These are phyloP conservation scores for Neodiprion pinetum DNA, from an alignment of 1,140 invertebrate species.

Conservation along the genomic window DNA sequence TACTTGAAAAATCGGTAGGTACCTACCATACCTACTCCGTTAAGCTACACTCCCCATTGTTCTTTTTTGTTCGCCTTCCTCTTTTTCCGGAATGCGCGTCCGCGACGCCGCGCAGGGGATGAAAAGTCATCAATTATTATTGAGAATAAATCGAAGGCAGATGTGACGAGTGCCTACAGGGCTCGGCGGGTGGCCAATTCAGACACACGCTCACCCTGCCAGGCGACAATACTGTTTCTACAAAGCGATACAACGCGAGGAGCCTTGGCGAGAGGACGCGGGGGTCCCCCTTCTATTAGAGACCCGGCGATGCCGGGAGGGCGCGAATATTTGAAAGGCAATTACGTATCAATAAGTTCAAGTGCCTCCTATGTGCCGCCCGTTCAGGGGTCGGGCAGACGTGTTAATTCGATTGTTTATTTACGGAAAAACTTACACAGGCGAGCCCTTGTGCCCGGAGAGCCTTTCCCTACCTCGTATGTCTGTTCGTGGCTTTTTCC, in stretches of 20 bases:
- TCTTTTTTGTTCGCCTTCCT: background rate
- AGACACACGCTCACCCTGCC: slow-evolving; percentile 36
- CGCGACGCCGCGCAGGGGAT: slow-evolving; percentile 17
- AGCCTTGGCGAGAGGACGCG: background rate
- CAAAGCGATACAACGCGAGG: slow-evolving; percentile 34
- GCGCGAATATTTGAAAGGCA: slow-evolving; percentile 7
- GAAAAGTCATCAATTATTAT: slow-evolving; percentile 59
- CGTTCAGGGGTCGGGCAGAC: background rate
- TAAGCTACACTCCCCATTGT: too few relatives aligned
- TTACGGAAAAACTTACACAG: background rate
- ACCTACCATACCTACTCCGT: too few relatives aligned
- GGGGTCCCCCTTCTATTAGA: slow-evolving; percentile 2
- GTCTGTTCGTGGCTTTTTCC: too few relatives aligned
- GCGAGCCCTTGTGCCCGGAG: too few relatives aligned
- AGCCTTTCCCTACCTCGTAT: too few relatives aligned
- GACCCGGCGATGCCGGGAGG: background rate
- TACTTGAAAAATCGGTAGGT: too few relatives aligned
- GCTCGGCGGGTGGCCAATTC: slow-evolving; percentile 45
- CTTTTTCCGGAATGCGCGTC: background rate
- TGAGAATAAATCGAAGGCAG: slow-evolving; percentile 60
- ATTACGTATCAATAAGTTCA: background rate
- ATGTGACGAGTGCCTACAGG: slow-evolving; percentile 52
- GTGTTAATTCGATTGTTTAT: slow-evolving; percentile 1
- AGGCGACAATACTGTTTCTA: slow-evolving; percentile 54
- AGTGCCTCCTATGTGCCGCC: background rate